Conservation (phyloP, 1,140 invertebrate genomes). For the Chrysoperla carnea region DNA sequence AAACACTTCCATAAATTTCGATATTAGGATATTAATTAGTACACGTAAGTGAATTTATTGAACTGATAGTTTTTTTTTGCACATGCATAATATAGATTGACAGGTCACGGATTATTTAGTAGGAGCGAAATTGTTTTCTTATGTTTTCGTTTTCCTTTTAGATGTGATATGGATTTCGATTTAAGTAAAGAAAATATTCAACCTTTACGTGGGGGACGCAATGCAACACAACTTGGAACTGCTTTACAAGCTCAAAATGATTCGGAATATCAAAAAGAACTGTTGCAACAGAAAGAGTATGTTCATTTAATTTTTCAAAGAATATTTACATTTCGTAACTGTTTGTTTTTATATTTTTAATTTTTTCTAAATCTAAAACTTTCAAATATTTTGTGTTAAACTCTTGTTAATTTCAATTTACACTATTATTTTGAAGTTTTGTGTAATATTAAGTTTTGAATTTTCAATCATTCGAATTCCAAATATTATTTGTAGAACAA, state of each 20-base stretch:
- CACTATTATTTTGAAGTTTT: too few relatives aligned
- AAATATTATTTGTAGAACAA: too few relatives aligned
- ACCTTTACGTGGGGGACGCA: constrained; percentile 67
- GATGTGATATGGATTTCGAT: constrained; percentile 39
- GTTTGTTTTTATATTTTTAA: background rate
- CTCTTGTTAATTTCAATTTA: constrained; percentile 12
- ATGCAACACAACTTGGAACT: constrained; percentile 49
- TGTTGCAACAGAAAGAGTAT: constrained; percentile 36
- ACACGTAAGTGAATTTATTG: too few relatives aligned
- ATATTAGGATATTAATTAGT: too few relatives aligned
- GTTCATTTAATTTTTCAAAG: constrained; percentile 6
- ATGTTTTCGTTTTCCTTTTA: too few relatives aligned
- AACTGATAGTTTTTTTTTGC: too few relatives aligned
- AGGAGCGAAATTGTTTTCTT: too few relatives aligned
- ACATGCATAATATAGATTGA: too few relatives aligned
- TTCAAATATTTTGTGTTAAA: background rate
- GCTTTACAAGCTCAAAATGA: constrained; percentile 56
- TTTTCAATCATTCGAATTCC: too few relatives aligned
- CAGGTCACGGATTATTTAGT: too few relatives aligned
- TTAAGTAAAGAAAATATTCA: constrained; percentile 83
- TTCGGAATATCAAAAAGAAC: constrained; percentile 29
- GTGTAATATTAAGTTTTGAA: too few relatives aligned
- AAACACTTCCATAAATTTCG: too few relatives aligned
- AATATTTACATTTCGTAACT: background rate
- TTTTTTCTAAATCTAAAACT: background rate